Evolutionary conservation across 2,797 vertebrate species (phyloP).

Genomic region (Psittacula echo): DNA sequence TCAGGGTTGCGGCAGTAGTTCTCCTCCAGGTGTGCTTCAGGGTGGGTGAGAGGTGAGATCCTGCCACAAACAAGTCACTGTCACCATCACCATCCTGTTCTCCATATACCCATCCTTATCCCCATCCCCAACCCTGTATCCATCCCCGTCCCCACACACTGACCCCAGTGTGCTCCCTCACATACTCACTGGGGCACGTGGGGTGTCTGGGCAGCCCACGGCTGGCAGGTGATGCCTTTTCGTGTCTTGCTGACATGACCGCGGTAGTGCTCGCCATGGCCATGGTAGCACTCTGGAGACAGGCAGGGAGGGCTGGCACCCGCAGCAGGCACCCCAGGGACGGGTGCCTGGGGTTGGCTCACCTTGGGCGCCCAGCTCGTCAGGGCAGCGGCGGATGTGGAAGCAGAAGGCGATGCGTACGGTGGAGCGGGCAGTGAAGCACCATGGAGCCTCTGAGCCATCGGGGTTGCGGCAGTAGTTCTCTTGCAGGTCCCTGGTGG

Average conservation of each 20-base stretch:
- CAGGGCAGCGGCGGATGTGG: slow-evolving; percentile 92
- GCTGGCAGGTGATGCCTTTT: slow-evolving; percentile 92
- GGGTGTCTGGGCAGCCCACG: slow-evolving; percentile 86
- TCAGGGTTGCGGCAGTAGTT: slow-evolving; percentile 97
- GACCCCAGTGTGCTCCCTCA: fast-evolving
- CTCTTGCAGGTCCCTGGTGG: slow-evolving; percentile 88
- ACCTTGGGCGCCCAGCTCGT: slow-evolving; percentile 89
- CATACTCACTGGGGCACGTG: slow-evolving; percentile 86
- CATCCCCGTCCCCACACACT: background rate
- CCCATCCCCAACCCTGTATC: too few species aligned
- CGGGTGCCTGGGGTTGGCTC: background rate
- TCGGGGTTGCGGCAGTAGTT: slow-evolving; percentile 98
- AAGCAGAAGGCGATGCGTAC: slow-evolving; percentile 91
- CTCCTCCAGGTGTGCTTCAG: slow-evolving; percentile 85
- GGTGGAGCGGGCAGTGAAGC: slow-evolving; percentile 86
- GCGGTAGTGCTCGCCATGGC: slow-evolving; percentile 85
- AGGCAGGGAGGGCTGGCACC: background rate
- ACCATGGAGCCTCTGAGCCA: slow-evolving; percentile 96
- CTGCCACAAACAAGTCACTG: slow-evolving; percentile 56
- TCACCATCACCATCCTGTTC: background rate
- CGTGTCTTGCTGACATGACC: slow-evolving; percentile 90
- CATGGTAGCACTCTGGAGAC: slow-evolving; percentile 83
- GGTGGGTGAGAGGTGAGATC: slow-evolving; percentile 84
- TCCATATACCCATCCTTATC: background rate
- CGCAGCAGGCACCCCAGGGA: background rate